Base-by-base conservation (phyloP, 1,140 invertebrate genomes). In the Heliothis subflexa region DNA sequence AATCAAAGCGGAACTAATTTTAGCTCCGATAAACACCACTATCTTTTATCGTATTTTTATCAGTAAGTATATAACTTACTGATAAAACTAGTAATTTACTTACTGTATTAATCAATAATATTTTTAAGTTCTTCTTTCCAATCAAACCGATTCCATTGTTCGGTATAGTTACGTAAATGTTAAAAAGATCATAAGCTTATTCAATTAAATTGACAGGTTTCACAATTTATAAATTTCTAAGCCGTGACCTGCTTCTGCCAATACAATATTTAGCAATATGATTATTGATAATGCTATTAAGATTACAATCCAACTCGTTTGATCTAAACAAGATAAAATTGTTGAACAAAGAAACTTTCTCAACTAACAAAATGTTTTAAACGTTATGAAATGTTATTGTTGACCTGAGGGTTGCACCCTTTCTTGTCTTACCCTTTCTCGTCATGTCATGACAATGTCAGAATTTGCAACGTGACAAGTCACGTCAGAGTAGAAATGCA, bases 401-500 rank as follows among this genome's bases (percentile, higher is more conserved):
- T 88, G 83, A 80, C 78, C 72, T 40, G 25, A 80, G 62, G 61
- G 78, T 68, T 33, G 50, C 9, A 68, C 50, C 25, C 61, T 64
- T 77, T 72, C 70, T 70, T 70, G 47, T 70, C 10, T 40, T 70
- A 68, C 73, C 59, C 73, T 75, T 75, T 50, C 73, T 16, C 45
- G 72, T 74, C 72, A 72, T 72, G 73, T 80, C 64, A 76, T 62
- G 72, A 76, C 73, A 86, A 86, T 84, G 62, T 73, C 54, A 74
- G 78, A 83, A 87, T 84, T 86, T 81, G 82, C 83, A 84, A 83
- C 66, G 68, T 78, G 82, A 80, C 82, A 83, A 54, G 81, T 72
- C 66, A 81, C 70, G 84, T 84, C 82, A 83, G 79, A 64, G 78
- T 28, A 55, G 71, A 81, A 82, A 85, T 85, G 79, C 78, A 77